Evolutionary conservation across 2,888 invertebrate species (phyloP), one percentile per base, ranked within the genome.

Genomic region (Ecliptopera silaceata): DNA sequence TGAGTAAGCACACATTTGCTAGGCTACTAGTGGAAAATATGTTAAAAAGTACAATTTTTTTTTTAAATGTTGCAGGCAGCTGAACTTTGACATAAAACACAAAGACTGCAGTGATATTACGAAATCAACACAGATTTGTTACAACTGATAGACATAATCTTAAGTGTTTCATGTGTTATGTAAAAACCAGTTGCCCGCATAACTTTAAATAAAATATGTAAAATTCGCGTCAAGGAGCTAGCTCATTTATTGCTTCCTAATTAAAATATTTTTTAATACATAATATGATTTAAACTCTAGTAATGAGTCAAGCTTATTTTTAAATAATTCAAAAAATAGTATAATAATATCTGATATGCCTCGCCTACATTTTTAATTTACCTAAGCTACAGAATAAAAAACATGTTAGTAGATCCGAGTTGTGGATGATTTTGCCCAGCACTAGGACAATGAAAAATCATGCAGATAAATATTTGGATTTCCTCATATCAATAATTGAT

Each of bases 31-130:
- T 17, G 5, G 22, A 36, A 15, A 6, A 34, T 38, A 47, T n/a
- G n/a, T n/a, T n/a, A n/a, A n/a, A n/a, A n/a, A n/a, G n/a, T n/a
- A n/a, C n/a, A n/a, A n/a, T n/a, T n/a, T n/a, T n/a, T n/a, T n/a
- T n/a, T n/a, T n/a, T n/a, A n/a, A n/a, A n/a, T n/a, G n/a, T n/a
- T n/a, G n/a, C n/a, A n/a, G n/a, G n/a, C n/a, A 20, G 20, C 60
- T 70, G 69, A 71, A 70, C 73, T 73, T 63, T 71, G 66, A 67
- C 66, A 69, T 63, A 50, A 36, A 34, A 50, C 22, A 15, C 17
- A 43, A 43, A 43, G 42, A 34, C 56, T 51, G 36, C 15, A 17
- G 8, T 22, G 0, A 5, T 43, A 18, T 46, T 52, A 45, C 20
- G 52, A 45, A 52, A 52, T 8, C 26, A 38, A 22, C 36, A 31